Base-by-base conservation (phyloP, 2,888 invertebrate species). In the Eilema caniola region DNA sequence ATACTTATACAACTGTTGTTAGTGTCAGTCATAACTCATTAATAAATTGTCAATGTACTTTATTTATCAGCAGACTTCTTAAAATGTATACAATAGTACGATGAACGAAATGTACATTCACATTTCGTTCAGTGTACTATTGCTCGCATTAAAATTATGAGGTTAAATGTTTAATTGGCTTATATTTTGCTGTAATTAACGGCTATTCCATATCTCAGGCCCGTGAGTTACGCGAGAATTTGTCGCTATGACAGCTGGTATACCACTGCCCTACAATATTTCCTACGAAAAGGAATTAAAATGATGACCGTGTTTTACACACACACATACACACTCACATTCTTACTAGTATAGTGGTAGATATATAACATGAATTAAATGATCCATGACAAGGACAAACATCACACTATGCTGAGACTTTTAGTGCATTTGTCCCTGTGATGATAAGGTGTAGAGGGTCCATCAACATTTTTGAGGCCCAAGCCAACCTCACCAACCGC, bases 151-250 rank as follows among this genome's bases (percentile, higher is more conserved):
- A 86, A 78, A 81, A 71, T 75, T 74, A 77, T 72, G 79, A 78
- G 79, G 81, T 81, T 83, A 83, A 75, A 80, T 82, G 77, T 64
- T 86, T 90, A 90, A 90, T 90, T 91, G 90, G 85, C 87, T 86
- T 84, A 87, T 86, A 91, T 90, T 86, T 81, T 83, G 70, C 62
- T 77, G 66, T 79, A 78, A 79, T 78, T 70, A 68, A 60, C 53
- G 72, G 66, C 66, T 78, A 82, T 80, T 75, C 74, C 67, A 77
- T 78, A 74, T 71, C 61, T 77, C 69, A 67, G 70, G 67, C 65
- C 59, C 68, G 59, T 60, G 70, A 78, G 70, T 71, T 78, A 76
- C 74, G 79, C 77, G 77, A 67, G 75, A 79, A 75, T 70, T 70
- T 64, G 65, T 56, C 64, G 33, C 73, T 66, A 66, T 68, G 20